A percentile compares a stretch with the other conserved stretches of the same genome.
phyloP scores from a whole-genome alignment of 1,140 invertebrate species.

The Neodiprion lecontei region DNA sequence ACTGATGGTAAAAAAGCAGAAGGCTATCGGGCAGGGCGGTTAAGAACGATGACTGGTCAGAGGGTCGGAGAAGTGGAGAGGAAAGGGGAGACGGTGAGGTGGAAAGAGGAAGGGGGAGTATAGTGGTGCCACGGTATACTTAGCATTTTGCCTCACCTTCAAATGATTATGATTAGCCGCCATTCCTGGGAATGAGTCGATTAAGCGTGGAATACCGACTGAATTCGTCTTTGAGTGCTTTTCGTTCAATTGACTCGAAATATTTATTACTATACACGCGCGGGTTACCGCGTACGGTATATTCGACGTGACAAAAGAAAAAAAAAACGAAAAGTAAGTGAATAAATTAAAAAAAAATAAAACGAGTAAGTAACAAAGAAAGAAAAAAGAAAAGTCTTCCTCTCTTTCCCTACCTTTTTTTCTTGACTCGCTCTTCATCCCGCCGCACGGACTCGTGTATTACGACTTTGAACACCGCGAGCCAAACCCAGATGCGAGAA shows the following conservation, averaged over 20 bases:
- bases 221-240: constrained; percentile 31
- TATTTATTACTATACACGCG: constrained; percentile 3
- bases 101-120: constrained; percentile 14
- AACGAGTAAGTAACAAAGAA: neutral
- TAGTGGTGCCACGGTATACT: constrained; percentile 4
- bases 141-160: constrained; percentile 4
- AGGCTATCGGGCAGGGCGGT: constrained; percentile 2
- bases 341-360: neutral
- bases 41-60: constrained; percentile 8
- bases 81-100: constrained; percentile 5
- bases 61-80: constrained; percentile 15
- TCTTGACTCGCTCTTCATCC: no score
- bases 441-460: no score
- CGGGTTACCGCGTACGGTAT: no score
- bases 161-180: constrained; percentile 7
- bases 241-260: constrained; percentile 31
- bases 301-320: no score
- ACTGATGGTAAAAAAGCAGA: constrained; percentile 7
- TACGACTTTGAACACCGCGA: no score
- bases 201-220: neutral
- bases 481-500: no score
- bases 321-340: neutral
- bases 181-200: constrained; percentile 5
- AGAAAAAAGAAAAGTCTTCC: no score
- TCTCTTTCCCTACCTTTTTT: no score